Conservation (phyloP, 2,797 vertebrate genomes). For the Enteromius anoplus region DNA sequence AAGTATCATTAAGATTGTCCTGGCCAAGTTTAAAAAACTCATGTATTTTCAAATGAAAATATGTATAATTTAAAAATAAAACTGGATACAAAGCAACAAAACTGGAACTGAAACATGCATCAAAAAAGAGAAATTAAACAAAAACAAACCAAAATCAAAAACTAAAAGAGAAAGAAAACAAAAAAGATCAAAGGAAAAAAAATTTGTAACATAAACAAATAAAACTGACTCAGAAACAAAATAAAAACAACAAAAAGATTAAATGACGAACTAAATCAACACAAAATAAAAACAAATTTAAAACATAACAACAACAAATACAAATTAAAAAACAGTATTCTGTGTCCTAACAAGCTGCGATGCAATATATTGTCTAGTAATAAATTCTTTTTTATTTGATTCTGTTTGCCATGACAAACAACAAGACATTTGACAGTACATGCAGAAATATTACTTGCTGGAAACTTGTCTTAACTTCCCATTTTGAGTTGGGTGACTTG, state of each 20-base stretch:
- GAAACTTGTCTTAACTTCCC: not conserved
- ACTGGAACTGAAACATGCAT: not conserved
- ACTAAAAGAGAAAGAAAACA: not conserved
- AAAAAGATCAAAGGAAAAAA: not conserved
- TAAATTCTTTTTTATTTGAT: not conserved
- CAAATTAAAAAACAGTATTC: not conserved
- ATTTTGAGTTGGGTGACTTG: slow-evolving; percentile 36
- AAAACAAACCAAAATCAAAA: not conserved
- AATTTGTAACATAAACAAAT: not conserved
- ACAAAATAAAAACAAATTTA: not conserved
- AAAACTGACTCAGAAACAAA: not conserved
- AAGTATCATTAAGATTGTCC: not conserved
- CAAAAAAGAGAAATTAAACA: not conserved
- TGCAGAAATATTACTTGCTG: not conserved
- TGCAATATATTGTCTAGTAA: not conserved
- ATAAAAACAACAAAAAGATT: not conserved
- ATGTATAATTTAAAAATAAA: not conserved
- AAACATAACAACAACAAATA: not conserved
- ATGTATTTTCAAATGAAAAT: not conserved
- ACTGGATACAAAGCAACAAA: not conserved
- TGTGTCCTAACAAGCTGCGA: not conserved
- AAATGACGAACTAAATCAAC: not conserved
- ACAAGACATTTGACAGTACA: not conserved
- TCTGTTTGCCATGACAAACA: not conserved
- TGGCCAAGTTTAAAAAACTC: not conserved